These are phyloP conservation scores for Dendrolimus punctatus DNA, from an alignment of 1,140 invertebrate species.

Conservation along the genomic window DNA sequence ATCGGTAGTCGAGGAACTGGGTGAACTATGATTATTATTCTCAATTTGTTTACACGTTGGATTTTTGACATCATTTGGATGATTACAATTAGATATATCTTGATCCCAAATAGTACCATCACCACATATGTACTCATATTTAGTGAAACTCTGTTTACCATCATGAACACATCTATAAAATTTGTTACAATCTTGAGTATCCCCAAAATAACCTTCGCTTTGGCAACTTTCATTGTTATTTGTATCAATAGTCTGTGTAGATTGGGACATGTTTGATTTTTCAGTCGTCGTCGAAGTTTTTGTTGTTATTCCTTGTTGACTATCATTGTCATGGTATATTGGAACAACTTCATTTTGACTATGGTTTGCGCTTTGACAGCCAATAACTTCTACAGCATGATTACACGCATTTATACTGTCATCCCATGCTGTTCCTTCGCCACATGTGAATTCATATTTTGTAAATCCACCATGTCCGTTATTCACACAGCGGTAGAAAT, in stretches of 20 bases:
- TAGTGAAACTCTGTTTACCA: slow-evolving; percentile 70
- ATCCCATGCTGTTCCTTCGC: slow-evolving; percentile 76
- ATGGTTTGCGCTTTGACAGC: too few relatives aligned
- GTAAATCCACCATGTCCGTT: slow-evolving; percentile 73
- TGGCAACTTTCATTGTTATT: slow-evolving; percentile 29
- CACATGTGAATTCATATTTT: slow-evolving; percentile 75
- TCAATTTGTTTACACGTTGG: slow-evolving; percentile 36
- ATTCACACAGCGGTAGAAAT: slow-evolving; percentile 82
- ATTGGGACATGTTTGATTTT: background rate
- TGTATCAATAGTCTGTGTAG: slow-evolving; percentile 5
- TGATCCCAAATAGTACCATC: slow-evolving; percentile 75
- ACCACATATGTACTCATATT: slow-evolving; percentile 76
- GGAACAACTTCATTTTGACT: too few relatives aligned
- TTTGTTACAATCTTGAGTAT: slow-evolving; percentile 70
- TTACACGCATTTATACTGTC: slow-evolving; percentile 26
- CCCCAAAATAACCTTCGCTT: slow-evolving; percentile 75
- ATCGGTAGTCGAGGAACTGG: slow-evolving; percentile 3
- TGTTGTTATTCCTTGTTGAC: background rate
- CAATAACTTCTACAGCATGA: too few relatives aligned
- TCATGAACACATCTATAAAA: slow-evolving; percentile 79
- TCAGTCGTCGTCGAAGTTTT: slow-evolving; percentile 2
- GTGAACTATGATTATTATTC: slow-evolving; percentile 7
- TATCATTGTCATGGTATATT: too few relatives aligned
- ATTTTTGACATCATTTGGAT: slow-evolving; percentile 49
- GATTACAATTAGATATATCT: slow-evolving; percentile 66